These are phyloP conservation scores for Drosophila hydei DNA, from an alignment of 1,140 invertebrate genomes.

Conservation along the genomic window DNA sequence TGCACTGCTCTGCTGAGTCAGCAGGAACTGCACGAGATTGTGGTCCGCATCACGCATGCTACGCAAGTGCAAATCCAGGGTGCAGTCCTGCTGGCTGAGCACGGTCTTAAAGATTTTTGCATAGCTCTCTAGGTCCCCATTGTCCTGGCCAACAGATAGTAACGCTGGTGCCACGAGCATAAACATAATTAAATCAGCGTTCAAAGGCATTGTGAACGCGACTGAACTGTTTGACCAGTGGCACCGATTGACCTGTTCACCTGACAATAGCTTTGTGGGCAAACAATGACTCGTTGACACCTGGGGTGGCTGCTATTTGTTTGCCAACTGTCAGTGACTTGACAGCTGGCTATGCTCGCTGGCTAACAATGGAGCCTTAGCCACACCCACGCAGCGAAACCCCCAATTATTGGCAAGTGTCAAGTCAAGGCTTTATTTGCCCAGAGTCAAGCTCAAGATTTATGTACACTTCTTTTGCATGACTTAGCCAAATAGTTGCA, in stretches of 20 bases:
- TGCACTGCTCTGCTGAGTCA: slow-evolving; percentile 11
- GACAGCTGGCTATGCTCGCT: slow-evolving; percentile 44
- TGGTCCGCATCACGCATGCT: slow-evolving; percentile 13
- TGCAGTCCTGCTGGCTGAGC: slow-evolving; percentile 34
- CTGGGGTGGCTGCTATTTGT: slow-evolving; percentile 45
- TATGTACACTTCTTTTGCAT: slow-evolving; percentile 1
- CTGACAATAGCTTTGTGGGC: slow-evolving; percentile 27
- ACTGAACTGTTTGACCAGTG: slow-evolving; percentile 44
- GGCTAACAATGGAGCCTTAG: slow-evolving; percentile 17
- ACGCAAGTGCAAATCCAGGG: slow-evolving; percentile 48
- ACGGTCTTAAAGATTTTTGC: slow-evolving; percentile 26
- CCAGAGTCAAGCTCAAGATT: slow-evolving; percentile 18
- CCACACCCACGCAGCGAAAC: slow-evolving; percentile 9
- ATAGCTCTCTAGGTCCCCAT: slow-evolving; percentile 7
- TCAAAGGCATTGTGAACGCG: slow-evolving; percentile 50
- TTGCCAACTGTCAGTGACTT: slow-evolving; percentile 58
- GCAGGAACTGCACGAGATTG: slow-evolving; percentile 33
- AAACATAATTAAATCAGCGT: slow-evolving; percentile 61
- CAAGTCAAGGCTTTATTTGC: slow-evolving; percentile 42
- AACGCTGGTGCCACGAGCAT: slow-evolving; percentile 30
- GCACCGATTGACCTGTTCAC: slow-evolving; percentile 39
- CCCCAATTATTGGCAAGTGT: slow-evolving; percentile 68
- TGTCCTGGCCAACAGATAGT: slow-evolving; percentile 17
- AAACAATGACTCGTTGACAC: slow-evolving; percentile 45
- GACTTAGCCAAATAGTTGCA: not conserved